Evolutionary conservation across 2,888 invertebrate genomes (phyloP).

Genomic region (Nudaria mundana): DNA sequence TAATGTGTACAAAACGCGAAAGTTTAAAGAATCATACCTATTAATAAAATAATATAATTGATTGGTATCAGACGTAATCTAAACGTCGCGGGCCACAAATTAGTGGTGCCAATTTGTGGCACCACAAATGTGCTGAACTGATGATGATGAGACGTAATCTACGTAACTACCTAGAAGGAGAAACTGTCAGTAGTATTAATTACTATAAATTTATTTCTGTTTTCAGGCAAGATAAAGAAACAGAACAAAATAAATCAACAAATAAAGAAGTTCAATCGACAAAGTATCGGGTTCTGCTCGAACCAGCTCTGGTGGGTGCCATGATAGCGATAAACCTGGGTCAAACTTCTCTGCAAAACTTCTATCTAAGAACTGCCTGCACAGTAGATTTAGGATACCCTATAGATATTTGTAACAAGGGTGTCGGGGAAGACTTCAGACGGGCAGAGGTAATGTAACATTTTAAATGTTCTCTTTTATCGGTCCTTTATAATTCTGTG

Average conservation of each 20-base stretch:
- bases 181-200: too few relatives aligned
- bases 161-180: too few relatives aligned
- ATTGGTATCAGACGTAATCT: too few relatives aligned
- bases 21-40: too few relatives aligned
- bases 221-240: conserved; percentile 22
- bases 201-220: too few relatives aligned
- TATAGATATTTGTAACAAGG: conserved; percentile 82
- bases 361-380: conserved; percentile 88
- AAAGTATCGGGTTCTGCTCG: conserved; percentile 81
- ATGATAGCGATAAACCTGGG: conserved; percentile 82
- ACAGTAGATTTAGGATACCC: conserved; percentile 84
- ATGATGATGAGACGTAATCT: too few relatives aligned
- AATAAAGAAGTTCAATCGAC: conserved; percentile 25
- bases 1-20: too few relatives aligned
- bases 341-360: conserved; percentile 86
- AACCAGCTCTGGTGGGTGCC: conserved; percentile 86
- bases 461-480: neutral
- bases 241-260: conserved; percentile 29
- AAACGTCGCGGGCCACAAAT: too few relatives aligned
- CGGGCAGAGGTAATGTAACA: conserved; percentile 58
- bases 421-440: conserved; percentile 63
- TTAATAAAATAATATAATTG: too few relatives aligned
- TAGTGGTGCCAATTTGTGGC: too few relatives aligned
- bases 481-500: too few relatives aligned
- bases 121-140: too few relatives aligned